Conservation (phyloP, 2,113 vertebrate genomes). For the Heterotilapia buettikoferi region DNA sequence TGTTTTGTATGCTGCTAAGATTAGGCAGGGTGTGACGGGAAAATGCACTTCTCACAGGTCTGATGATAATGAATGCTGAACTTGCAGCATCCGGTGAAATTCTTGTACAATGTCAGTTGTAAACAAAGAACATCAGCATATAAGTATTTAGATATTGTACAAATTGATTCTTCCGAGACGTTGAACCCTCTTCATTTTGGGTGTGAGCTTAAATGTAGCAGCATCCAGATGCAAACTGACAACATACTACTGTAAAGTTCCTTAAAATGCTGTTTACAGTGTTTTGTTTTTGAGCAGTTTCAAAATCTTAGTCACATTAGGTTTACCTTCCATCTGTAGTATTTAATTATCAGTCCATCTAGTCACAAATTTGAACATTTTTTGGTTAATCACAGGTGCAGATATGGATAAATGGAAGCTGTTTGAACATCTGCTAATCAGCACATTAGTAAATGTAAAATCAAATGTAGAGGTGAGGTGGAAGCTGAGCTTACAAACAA, state of each 20-base stretch:
- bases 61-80: neutral
- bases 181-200: neutral
- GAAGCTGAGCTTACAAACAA: neutral
- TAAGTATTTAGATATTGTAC: neutral
- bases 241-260: neutral
- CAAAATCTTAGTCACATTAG: neutral
- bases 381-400: neutral
- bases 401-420: neutral
- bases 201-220: neutral
- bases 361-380: neutral
- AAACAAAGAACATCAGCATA: neutral
- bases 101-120: neutral
- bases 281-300: neutral
- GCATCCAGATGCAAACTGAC: neutral
- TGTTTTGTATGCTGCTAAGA: neutral
- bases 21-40: neutral
- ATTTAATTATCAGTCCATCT: neutral
- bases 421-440: neutral
- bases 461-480: neutral
- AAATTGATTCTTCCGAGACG: neutral
- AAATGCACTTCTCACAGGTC: neutral
- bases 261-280: neutral
- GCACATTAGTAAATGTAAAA: neutral
- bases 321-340: neutral
- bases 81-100: neutral